Conservation (phyloP, 2,888 invertebrate genomes). For the Metellina segmentata region DNA sequence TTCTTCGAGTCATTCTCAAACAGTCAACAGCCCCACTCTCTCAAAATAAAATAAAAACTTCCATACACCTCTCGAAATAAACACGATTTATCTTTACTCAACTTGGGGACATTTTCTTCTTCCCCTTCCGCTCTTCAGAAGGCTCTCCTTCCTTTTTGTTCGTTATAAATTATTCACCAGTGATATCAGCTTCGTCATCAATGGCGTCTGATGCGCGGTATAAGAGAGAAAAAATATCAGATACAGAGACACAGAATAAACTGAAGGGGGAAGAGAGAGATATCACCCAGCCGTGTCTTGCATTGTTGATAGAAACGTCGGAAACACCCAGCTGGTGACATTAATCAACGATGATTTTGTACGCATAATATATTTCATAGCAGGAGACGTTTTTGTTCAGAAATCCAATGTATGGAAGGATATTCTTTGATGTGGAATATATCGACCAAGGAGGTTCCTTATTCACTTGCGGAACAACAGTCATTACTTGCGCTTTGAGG, state of each 20-base stretch:
- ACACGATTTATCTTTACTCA: constrained; percentile 44
- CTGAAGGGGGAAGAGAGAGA: background rate
- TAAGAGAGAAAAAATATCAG: constrained; percentile 22
- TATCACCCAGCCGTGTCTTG: constrained; percentile 9
- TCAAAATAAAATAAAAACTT: constrained; percentile 3
- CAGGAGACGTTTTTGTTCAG: background rate
- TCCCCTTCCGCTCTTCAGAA: background rate
- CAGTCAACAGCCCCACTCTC: constrained; percentile 30
- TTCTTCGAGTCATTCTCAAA: constrained; percentile 11
- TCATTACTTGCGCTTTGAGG: too few species aligned
- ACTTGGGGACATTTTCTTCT: background rate
- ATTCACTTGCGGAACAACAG: too few species aligned
- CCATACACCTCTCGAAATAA: constrained; percentile 36
- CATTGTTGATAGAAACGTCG: constrained; percentile 23
- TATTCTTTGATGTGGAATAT: too few species aligned
- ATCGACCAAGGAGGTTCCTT: too few species aligned
- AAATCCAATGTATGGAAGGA: background rate
- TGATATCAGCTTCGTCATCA: constrained; percentile 44
- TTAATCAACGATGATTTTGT: constrained; percentile 45
- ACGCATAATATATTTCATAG: constrained; percentile 47
- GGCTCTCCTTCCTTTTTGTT: constrained; percentile 11
- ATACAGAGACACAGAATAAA: constrained; percentile 22
- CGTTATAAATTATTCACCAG: constrained; percentile 60
- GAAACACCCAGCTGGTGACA: constrained; percentile 53
- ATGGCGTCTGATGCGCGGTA: background rate